These are phyloP conservation scores for Pogonomyrmex californicus DNA, from an alignment of 1,140 invertebrate species.

Conservation along the genomic window DNA sequence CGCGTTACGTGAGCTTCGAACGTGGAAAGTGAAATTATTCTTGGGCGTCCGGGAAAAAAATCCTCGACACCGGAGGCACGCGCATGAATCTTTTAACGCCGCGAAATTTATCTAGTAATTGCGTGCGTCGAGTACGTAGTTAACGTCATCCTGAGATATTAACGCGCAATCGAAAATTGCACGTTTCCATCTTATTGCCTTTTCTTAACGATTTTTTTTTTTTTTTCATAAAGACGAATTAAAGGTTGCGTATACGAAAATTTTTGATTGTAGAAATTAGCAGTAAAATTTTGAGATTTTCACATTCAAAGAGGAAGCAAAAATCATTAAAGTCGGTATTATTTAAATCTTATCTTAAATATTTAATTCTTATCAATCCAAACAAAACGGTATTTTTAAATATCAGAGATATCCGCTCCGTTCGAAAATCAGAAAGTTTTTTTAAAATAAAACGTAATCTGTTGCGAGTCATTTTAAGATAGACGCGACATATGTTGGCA, in stretches of 20 bases:
- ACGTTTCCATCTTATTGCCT: constrained; percentile 15
- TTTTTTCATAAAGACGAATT: background rate
- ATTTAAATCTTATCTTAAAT: background rate
- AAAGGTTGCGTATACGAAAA: background rate
- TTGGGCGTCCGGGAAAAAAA: constrained; percentile 25
- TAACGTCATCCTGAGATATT: constrained; percentile 11
- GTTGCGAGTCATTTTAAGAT: background rate
- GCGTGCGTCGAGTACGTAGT: constrained; percentile 35
- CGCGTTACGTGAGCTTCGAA: constrained; percentile 19
- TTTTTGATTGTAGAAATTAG: background rate
- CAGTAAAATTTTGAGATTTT: constrained; percentile 3
- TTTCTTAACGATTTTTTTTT: constrained; percentile 7
- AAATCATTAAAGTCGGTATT: background rate
- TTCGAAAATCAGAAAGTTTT: background rate
- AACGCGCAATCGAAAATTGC: constrained; percentile 7
- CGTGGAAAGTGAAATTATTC: constrained; percentile 57
- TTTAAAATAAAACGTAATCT: constrained; percentile 1
- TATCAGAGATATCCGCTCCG: background rate
- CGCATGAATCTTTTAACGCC: constrained; percentile 53
- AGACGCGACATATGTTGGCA: background rate
- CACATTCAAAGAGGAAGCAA: background rate
- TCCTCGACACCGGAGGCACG: background rate
- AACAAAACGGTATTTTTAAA: background rate
- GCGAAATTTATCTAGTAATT: constrained; percentile 56
- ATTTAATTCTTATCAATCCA: background rate